Conservation (phyloP, 2,888 invertebrate genomes). For the Rhingia campestris region DNA sequence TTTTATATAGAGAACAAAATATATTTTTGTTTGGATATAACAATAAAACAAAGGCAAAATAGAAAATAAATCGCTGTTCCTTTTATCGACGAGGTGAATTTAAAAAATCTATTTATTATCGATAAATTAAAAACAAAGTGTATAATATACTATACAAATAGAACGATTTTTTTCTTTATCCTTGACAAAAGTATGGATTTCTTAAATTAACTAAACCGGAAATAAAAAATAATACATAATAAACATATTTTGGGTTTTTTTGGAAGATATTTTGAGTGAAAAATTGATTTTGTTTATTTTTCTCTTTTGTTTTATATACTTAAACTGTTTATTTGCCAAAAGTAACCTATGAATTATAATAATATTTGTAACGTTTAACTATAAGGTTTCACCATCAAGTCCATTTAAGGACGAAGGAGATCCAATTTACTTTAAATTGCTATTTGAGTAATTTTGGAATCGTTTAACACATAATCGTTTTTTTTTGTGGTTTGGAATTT, state of each 20-base stretch:
- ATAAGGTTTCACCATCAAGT: constrained; percentile 55
- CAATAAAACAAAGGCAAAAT: constrained; percentile 47
- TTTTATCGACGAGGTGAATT: constrained; percentile 16
- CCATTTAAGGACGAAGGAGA: constrained; percentile 52
- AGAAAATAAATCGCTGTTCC: constrained; percentile 22
- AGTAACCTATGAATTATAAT: constrained; percentile 38
- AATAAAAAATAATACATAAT: constrained; percentile 34
- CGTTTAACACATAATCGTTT: constrained; percentile 22
- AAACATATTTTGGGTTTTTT: constrained; percentile 42
- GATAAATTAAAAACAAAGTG: constrained; percentile 10
- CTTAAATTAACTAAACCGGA: constrained; percentile 41
- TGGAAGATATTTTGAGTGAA: constrained; percentile 62
- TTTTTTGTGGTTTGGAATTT: constrained; percentile 50
- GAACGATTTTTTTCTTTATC: constrained; percentile 2
- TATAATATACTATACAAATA: constrained; percentile 55
- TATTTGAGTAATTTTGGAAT: constrained; percentile 52
- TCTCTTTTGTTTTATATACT: constrained; percentile 27
- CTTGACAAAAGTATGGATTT: constrained; percentile 30
- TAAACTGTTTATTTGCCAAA: constrained; percentile 33
- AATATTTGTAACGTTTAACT: constrained; percentile 47
- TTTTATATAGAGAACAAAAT: constrained; percentile 22
- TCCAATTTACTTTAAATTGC: constrained; percentile 56
- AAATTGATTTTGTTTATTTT: constrained; percentile 31
- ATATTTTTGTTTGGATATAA: constrained; percentile 39
- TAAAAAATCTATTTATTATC: constrained; percentile 8